Base-by-base conservation (phyloP, 2,113 vertebrate species). In the Pluvianellus socialis region DNA sequence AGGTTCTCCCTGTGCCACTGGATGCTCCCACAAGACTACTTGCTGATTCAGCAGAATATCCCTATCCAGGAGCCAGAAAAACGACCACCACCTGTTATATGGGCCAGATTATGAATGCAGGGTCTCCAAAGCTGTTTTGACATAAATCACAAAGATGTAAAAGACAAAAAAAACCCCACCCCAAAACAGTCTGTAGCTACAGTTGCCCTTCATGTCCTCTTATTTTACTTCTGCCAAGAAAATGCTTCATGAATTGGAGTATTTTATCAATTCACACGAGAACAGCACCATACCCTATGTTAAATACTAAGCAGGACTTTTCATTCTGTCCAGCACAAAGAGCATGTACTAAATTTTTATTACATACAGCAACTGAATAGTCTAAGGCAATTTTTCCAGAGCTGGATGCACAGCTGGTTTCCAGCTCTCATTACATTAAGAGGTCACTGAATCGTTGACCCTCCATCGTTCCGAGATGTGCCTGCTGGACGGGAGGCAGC, bases 111-210 rank as follows among this genome's bases (percentile, higher is more conserved):
- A 73, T 16, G 7, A 59, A 49, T 56, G 14, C 1, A 1, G 53
- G 3, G 7, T 45, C 55, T 21, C 40, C 23, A 68, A 47, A 85
- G 27, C 18, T 28, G 21, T 62, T 68, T 22, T 61, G 6, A 53
- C 62, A 10, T 20, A 52, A 52, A 73, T 18, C 32, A 68, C 33
- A 27, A 61, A 80, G 28, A 47, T 5, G 17, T 5, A 62, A 49
- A 47, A 13, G 3, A 18, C 3, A 14, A 72, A 14, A 32, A 9
- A 4, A 18, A 20, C 5, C 3, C 23, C 3, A 21, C 4, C 1
- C 28, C 23, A 44, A 17, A n/a, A 7, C 8, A 18, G 6, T 7
- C 32, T 7, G 26, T 6, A 38, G 8, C 14, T 75, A 10, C 35
- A 55, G 49, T 5, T 58, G 9, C 22, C 32, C 12, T 79, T 45